Evolutionary conservation across 2,113 vertebrate species (phyloP), one percentile per base, ranked within the genome.

Genomic region (Cryptotis parvus): DNA sequence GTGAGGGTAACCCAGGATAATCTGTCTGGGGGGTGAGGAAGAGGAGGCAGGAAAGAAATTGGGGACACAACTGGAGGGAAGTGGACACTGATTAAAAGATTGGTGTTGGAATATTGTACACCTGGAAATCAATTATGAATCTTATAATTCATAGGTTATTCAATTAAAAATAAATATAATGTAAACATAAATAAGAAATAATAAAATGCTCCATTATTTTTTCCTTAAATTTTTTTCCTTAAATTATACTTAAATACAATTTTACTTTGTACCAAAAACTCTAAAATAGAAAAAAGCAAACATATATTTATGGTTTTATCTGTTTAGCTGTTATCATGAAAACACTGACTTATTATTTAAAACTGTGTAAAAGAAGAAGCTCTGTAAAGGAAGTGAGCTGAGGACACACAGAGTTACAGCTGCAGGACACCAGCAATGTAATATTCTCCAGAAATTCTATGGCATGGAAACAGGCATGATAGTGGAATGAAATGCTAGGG

Each of bases 401-500:
- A 91, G 69, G 83, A 91, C 65, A 79, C 15, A 4, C 4, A 29
- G 33, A 6, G 20, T 22, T 43, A 29, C 61, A 12, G 26, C 6
- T 0, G 58, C 33, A 66, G 68, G 37, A 35, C 8, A 24, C 22
- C 29, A 81, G 73, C 22, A 20, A 70, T 4, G 58, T 69, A 9
- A 1, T 1, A 4, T 88, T 92, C 68, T 79, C 68, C 45, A 90
- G 90, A 82, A 93, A 90, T 76, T 90, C 72, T 65, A 68, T 52
- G 80, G 45, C 31, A 12, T 35, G 31, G 29, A 74, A 81, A 78
- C 5, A 7, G 31, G 24, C 24, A 74, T 7, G 26, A 69, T 61
- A 14, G 9, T 31, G 52, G 31, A n/a, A 9, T 27, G 41, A 43
- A 61, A 10, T 12, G n/a, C 24, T 24, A 31, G 49, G 27, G 66